Percentiles rank a stretch among this genome's conserved stretches.
Conservation (phyloP, 2,113 vertebrate genomes). For the Australoheros scitulus region DNA sequence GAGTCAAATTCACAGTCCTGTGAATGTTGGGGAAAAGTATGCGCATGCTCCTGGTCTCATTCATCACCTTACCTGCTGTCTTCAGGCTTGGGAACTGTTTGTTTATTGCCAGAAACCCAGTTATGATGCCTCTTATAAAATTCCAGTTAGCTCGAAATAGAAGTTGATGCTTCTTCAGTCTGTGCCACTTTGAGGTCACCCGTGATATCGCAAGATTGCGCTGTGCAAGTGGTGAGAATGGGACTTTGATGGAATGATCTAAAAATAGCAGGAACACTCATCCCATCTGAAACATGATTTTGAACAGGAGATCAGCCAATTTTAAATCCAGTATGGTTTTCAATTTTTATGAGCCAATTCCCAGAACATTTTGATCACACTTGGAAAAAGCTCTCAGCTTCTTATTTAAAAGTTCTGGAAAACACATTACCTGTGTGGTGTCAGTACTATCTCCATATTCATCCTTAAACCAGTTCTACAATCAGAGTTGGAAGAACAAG, state of each 20-base stretch:
- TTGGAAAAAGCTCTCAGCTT: not conserved
- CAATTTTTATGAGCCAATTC: too few species aligned
- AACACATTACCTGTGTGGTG: not conserved
- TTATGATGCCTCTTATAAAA: not conserved
- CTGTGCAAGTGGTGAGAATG: accelerated
- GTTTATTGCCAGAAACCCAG: accelerated
- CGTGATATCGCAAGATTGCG: not conserved
- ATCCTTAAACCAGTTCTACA: not conserved
- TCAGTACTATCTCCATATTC: not conserved
- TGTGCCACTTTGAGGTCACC: not conserved
- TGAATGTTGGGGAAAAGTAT: not conserved
- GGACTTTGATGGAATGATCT: accelerated
- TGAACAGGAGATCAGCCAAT: too few species aligned
- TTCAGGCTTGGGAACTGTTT: not conserved
- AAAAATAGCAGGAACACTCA: not conserved
- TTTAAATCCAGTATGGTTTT: too few species aligned
- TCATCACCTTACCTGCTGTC: not conserved
- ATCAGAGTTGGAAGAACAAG: not conserved
- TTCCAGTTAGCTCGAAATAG: not conserved
- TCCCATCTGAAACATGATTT: not conserved
- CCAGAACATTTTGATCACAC: not conserved
- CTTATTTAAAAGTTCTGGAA: not conserved
- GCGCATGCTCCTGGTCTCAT: too few species aligned
- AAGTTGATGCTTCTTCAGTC: not conserved
- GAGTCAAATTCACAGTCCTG: not conserved